Evolutionary conservation across 37 sponge, comb jelly and placozoan genomes (phyloP), one percentile per base, ranked within the genome.

Genomic region (Hexactinellida sp.): DNA sequence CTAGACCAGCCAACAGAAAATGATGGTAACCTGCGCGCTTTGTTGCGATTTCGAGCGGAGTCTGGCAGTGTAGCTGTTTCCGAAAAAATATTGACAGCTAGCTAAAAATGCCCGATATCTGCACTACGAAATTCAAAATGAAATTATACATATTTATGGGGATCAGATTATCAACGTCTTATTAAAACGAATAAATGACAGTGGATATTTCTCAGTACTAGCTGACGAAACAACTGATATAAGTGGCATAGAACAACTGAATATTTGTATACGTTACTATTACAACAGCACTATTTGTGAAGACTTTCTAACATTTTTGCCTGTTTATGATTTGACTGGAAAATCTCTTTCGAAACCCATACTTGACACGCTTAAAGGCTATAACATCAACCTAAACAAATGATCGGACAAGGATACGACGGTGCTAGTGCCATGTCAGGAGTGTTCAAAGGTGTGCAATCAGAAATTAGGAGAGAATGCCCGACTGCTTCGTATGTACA

Each of bases 121-220:
- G 76, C 76, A 63, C 76, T 23, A 63, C 76, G 76, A 63, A 63
- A 63, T 63, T 63, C 76, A 63, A 63, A 63, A 63, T 63, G 76
- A 63, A 63, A 63, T 63, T 21, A 63, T 63, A 63, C 76, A 63
- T 63, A 63, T 63, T 63, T 63, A 23, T 63, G 76, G 76, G 34
- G 76, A 63, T 63, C 76, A 63, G 76, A 63, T 63, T 63, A 7
- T 63, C 13, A 23, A 63, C 1, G 34, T 63, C 3, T 28, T 63
- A 63, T 28, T 63, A 63, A 63, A 63, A 63, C 76, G 76, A 63
- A 63, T 63, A 63, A 63, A 63, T 63, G 76, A 63, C 76, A 63
- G 76, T 63, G 3, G 76, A 21, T 63, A 32, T 63, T 63, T 63
- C 76, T 63, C 76, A 63, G 76, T 63, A n/a, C 76, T 63, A 63